Evolutionary conservation across 2,797 vertebrate species (phyloP), one percentile per base, ranked within the genome.

Genomic region (Lepilemur ruficaudatus): DNA sequence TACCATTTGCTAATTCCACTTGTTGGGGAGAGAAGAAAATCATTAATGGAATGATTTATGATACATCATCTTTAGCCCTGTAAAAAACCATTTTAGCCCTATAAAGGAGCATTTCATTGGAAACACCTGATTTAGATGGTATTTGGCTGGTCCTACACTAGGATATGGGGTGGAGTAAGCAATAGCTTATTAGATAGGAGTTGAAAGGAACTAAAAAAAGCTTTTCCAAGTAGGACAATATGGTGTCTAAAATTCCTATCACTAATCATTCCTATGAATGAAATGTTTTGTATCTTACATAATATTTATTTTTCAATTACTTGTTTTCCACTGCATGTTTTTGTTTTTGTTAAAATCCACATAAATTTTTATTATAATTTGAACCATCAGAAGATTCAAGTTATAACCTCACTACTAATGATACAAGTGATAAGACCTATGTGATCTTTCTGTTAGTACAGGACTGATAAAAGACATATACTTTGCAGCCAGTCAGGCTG

Each of bases 231-330:
- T 4, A 75, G 18, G 32, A 92, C 30, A 92, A 75, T 18, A 35
- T 3, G n/a, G 22, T 90, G 13, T 65, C 48, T 52, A 80, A 93
- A 97, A 73, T 67, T 91, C 70, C 50, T n/a, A 78, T 80, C 70
- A 43, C 7, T 79, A 43, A n/a, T 84, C 15, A 17, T 89, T 92
- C 32, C 43, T 41, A 25, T 32, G 22, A 89, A 41, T 65, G 9
- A 86, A 61, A 38, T 78, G n/a, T 87, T 93, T 91, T 30, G 6
- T 70, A 57, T 87, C 32, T 55, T 90, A 88, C 25, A 91, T 50
- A 63, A 73, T 43, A 85, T 72, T 43, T 92, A 90, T 86, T 91
- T 95, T 65, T 84, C 38, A 73, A 75, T 89, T 96, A 86, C 32
- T 80, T 94, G 48, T 93, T 93, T 86, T 50, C 63, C n/a, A 82